phyloP scores from a whole-genome alignment of 1,140 invertebrate genomes.

The Musca vetustissima region DNA sequence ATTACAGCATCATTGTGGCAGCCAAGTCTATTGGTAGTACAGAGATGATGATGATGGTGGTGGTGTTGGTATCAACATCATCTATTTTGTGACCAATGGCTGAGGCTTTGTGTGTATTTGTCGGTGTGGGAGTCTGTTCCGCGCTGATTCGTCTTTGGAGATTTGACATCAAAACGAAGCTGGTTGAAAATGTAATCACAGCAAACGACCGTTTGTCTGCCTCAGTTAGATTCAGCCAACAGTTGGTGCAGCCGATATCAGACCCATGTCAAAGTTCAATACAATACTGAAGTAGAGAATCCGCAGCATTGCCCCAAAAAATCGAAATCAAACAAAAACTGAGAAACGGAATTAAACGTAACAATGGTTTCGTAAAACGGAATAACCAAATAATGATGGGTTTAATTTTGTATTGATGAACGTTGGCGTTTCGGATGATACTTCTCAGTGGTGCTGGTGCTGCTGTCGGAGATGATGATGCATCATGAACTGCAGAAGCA shows the following conservation, averaged over 20 bases:
- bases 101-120: not conserved
- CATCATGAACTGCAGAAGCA: no score
- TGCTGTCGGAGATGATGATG: not conserved
- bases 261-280: constrained; percentile 12
- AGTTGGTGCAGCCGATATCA: no score
- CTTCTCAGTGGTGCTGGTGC: not conserved
- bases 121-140: not conserved
- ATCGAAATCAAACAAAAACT: no score
- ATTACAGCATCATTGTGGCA: constrained; percentile 8
- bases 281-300: constrained; percentile 1
- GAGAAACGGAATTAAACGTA: not conserved
- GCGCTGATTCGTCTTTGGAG: constrained; percentile 10
- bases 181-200: not conserved
- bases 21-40: no score
- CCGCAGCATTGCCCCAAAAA: not conserved
- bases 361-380: constrained; percentile 10
- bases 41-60: no score
- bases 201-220: not conserved
- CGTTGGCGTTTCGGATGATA: no score
- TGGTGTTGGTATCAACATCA: not conserved
- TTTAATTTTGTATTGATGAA: not conserved
- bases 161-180: not conserved
- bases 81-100: not conserved
- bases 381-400: constrained; percentile 4
- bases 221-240: constrained; percentile 4